Evolutionary conservation across 1,140 invertebrate genomes (phyloP), one percentile per base, ranked within the genome.

Genomic region (Ceratina australensis): DNA sequence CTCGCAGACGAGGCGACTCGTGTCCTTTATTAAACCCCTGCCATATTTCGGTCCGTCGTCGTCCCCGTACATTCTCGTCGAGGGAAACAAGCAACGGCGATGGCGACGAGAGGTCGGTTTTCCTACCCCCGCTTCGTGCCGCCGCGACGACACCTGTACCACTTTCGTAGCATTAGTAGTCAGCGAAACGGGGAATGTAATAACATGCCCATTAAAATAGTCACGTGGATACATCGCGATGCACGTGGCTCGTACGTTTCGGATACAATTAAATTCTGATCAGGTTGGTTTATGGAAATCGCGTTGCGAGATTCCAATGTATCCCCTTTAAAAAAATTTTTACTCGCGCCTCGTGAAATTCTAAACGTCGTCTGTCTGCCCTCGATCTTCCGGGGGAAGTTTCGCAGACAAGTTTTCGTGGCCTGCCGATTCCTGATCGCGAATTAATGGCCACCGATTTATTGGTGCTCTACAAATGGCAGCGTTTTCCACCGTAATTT

Each of bases 11-110:
- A 13, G 52, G 52, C 52, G n/a, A 42, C 33, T 42, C 33, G n/a
- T 64, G 75, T 64, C 69, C 68, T 78, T 72, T 78, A 78, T 78
- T 72, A 78, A 78, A 72, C 60, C 69, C 33, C 8, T 28, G 33
- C 60, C 50, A 72, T 72, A 72, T 78, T 78, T 78, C 68, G 75
- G 33, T 47, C 68, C 16, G 26, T 28, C 16, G 57, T 18, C 28
- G 12, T 28, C 16, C 66, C 28, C 28, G 12, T 61, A 60, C 66
- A 18, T 71, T n/a, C 74, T 33, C 24, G 57, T 12, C 57, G 47
- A 10, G 22, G 33, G 33, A 61, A 49, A 67, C 72, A 49, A 49
- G 20, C 59, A 1, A 7, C 72, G 26, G 24, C 47, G 42, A 65
- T n/a, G 49, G 33, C 24, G 47, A 12, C 47, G 64, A 52, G 42